Conservation (phyloP, 23 tunicate genomes). For the Botrylloides violaceus region DNA sequence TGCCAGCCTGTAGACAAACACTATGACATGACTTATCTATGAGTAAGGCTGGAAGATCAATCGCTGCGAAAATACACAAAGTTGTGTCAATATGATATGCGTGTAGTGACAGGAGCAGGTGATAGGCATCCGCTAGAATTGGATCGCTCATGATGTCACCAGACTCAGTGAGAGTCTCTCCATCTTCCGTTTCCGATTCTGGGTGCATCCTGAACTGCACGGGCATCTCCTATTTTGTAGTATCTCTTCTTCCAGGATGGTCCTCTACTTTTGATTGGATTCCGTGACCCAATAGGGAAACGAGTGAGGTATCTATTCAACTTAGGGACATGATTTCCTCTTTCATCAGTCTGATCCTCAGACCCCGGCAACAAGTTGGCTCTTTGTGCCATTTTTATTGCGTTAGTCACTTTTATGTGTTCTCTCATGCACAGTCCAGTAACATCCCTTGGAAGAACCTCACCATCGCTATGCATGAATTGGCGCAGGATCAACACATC, state of each 20-base stretch:
- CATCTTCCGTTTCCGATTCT: neutral
- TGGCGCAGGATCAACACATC: conserved; percentile 80
- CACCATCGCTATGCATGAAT: conserved; percentile 61
- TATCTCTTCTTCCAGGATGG: conserved; percentile 27
- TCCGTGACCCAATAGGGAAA: conserved; percentile 60
- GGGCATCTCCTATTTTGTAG: conserved; percentile 55
- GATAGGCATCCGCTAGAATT: too few species aligned
- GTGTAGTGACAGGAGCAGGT: too few species aligned
- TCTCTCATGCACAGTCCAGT: conserved; percentile 56
- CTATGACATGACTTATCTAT: too few species aligned
- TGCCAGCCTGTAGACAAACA: too few species aligned
- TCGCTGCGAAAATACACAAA: too few species aligned
- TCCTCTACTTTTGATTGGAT: conserved; percentile 39
- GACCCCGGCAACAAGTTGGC: conserved; percentile 72
- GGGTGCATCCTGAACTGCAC: conserved; percentile 48
- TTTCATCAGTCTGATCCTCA: conserved; percentile 23
- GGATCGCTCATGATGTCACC: too few species aligned
- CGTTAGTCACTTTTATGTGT: conserved; percentile 51
- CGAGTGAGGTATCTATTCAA: conserved; percentile 62
- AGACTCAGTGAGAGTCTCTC: neutral
- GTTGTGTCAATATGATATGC: too few species aligned
- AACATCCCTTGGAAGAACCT: conserved; percentile 35
- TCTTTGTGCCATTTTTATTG: conserved; percentile 86
- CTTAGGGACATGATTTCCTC: conserved; percentile 38
- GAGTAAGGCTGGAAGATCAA: too few species aligned